phyloP scores from a whole-genome alignment of 2,113 vertebrate genomes.

The Lanius ludovicianus region DNA sequence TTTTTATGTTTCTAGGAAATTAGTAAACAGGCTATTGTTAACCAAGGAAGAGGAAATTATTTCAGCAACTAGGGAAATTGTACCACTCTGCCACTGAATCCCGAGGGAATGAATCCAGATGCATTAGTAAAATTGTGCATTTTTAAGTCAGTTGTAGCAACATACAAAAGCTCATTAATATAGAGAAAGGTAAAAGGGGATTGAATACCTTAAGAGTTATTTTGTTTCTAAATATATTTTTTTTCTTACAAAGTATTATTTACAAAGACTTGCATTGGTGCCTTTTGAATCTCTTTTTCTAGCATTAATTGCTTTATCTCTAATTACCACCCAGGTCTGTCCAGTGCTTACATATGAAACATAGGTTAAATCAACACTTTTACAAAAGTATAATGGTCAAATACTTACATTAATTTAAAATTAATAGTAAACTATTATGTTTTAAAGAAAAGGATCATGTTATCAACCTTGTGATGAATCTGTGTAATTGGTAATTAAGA shows the following conservation, averaged over 20 bases:
- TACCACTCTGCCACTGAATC: neutral
- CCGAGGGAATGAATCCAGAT: neutral
- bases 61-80: neutral
- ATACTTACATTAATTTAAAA: neutral
- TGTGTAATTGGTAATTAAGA: neutral
- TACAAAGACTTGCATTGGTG: neutral
- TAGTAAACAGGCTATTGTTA: neutral
- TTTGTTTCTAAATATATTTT: neutral
- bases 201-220: neutral
- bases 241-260: neutral
- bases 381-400: neutral
- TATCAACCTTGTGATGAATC: neutral
- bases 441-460: neutral
- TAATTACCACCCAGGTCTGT: neutral
- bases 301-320: neutral
- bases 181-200: neutral
- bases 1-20: neutral
- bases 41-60: constrained; percentile 8
- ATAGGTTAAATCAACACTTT: neutral
- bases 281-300: neutral
- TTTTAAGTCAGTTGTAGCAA: neutral
- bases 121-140: neutral
- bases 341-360: neutral
- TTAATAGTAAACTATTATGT: neutral
- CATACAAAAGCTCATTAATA: neutral